phyloP scores from a whole-genome alignment of 2,113 vertebrate species.

The Oncorhynchus masou region DNA sequence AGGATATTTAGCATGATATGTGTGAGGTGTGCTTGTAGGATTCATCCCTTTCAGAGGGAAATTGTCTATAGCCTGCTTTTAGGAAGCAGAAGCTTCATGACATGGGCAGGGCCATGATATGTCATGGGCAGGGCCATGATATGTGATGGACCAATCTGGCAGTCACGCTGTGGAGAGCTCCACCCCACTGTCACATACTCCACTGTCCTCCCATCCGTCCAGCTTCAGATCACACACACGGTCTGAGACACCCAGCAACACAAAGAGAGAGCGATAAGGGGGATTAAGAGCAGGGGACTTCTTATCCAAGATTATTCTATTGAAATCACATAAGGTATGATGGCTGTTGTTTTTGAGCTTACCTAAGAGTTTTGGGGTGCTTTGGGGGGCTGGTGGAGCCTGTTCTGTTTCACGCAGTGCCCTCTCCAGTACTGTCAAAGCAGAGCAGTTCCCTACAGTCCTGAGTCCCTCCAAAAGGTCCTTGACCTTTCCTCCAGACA shows the following conservation, averaged over 20 bases:
- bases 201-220: constrained; percentile 71
- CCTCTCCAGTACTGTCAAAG: constrained; percentile 77
- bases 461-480: constrained; percentile 81
- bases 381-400: constrained; percentile 1
- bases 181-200: constrained; percentile 89
- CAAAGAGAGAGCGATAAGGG: neutral
- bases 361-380: constrained; percentile 34
- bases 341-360: neutral
- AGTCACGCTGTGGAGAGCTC: constrained; percentile 78
- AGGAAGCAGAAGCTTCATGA: neutral
- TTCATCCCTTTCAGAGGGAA: neutral
- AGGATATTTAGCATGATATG: neutral
- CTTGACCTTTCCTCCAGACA: constrained; percentile 83
- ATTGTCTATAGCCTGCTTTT: neutral
- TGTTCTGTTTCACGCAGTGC: constrained; percentile 42
- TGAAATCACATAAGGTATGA: neutral
- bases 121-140: constrained; percentile 19
- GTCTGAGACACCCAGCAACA: neutral
- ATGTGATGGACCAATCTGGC: constrained; percentile 63
- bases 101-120: constrained; percentile 22
- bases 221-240: constrained; percentile 57
- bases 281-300: neutral
- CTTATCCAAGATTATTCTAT: no score
- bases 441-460: constrained; percentile 76
- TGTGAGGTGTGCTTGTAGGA: neutral